Conservation (phyloP, 2,113 vertebrate genomes). For the Morphnarchus princeps region DNA sequence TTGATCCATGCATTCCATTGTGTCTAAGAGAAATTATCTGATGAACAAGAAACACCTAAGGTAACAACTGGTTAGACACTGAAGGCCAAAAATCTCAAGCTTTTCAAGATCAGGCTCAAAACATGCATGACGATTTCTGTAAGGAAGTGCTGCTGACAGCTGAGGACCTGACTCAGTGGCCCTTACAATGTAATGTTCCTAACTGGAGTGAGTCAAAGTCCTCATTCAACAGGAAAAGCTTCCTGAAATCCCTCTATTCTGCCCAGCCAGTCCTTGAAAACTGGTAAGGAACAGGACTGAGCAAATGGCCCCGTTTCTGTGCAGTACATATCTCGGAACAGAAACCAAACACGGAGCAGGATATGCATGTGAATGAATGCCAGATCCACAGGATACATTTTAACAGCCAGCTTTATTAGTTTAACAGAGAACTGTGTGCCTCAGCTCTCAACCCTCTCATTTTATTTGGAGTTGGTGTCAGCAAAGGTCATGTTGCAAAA, state of each 20-base stretch:
- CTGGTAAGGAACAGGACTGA: background rate
- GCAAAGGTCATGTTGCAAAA: constrained; percentile 1
- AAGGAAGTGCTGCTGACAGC: background rate
- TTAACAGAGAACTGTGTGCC: background rate
- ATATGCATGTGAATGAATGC: background rate
- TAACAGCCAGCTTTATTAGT: background rate
- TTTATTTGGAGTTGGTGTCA: background rate
- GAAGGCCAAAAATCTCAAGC: background rate
- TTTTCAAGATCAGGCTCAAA: background rate
- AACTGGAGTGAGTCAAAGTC: background rate
- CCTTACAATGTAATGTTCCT: background rate
- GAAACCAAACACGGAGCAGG: background rate
- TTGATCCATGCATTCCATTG: background rate
- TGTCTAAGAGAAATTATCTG: background rate
- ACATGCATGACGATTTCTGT: background rate
- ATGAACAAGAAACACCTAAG: background rate
- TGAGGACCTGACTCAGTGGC: background rate
- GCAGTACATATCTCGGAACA: background rate
- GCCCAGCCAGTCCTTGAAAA: background rate
- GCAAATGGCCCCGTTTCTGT: background rate
- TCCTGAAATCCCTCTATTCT: background rate
- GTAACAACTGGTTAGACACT: background rate
- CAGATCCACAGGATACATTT: background rate
- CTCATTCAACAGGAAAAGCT: background rate
- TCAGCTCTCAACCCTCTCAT: background rate